Evolutionary conservation across 1,140 invertebrate species (phyloP), one percentile per base, ranked within the genome.

Genomic region (Bathynomus jamesi): DNA sequence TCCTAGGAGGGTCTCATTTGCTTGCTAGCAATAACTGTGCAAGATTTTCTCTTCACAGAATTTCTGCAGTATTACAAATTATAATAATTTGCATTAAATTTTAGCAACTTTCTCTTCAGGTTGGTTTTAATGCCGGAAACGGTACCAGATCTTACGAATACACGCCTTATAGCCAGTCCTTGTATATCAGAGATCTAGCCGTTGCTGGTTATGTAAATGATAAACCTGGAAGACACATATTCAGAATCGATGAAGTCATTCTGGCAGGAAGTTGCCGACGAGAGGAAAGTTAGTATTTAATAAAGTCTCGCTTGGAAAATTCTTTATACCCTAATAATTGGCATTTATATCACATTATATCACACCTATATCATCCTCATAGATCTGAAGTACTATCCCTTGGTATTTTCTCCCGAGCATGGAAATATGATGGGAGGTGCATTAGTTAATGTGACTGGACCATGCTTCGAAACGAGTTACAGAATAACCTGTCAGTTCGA

Each of bases 61-160:
- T n/a, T n/a, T n/a, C n/a, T n/a, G n/a, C n/a, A n/a, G n/a, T n/a
- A n/a, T n/a, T n/a, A n/a, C n/a, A n/a, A n/a, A n/a, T n/a, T n/a
- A n/a, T n/a, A n/a, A n/a, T n/a, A n/a, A n/a, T n/a, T n/a, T n/a
- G n/a, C n/a, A n/a, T n/a, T n/a, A n/a, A n/a, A n/a, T n/a, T n/a
- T n/a, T n/a, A n/a, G n/a, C n/a, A n/a, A n/a, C n/a, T n/a, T n/a
- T n/a, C n/a, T n/a, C n/a, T 11, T 75, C 78, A 93, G 91, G 88
- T 97, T 78, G 95, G 95, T 40, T 98, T 97, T 82, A 97, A 98
- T 80, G 94, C 91, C 66, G 95, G 95, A 69, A 98, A 98, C 80
- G 94, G 92, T 17, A 98, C 94, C 0, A 87, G 90, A 80, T 89
- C 89, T 70, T 95, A 90, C 81, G 92, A 95, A 82, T 96, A 96